phyloP scores from a whole-genome alignment of 2,888 invertebrate species.

The Prosapia bicincta region DNA sequence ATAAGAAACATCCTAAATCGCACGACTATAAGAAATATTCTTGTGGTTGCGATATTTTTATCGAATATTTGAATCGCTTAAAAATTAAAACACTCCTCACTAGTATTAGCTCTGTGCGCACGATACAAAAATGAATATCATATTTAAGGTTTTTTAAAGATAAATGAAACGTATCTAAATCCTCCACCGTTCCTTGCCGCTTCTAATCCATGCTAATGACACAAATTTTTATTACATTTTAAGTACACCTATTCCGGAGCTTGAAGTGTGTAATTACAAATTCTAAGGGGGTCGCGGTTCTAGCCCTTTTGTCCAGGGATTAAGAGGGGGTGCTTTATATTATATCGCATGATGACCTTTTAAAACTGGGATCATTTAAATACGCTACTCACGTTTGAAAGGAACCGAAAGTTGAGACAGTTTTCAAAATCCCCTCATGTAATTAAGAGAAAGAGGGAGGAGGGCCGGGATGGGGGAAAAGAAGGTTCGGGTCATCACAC shows the following conservation, averaged over 20 bases:
- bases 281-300: constrained; percentile 14
- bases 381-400: constrained; percentile 31
- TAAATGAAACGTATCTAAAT: not conserved
- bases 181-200: not conserved
- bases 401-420: constrained; percentile 29
- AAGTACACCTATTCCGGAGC: constrained; percentile 27
- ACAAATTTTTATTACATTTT: constrained; percentile 33
- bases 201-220: constrained; percentile 18
- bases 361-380: constrained; percentile 29
- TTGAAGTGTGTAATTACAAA: constrained; percentile 26
- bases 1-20: too few species aligned
- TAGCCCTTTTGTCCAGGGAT: not conserved
- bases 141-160: not conserved
- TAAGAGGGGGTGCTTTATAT: constrained; percentile 9
- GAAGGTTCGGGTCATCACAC: not conserved
- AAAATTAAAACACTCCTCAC: too few species aligned
- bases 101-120: too few species aligned
- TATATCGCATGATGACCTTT: constrained; percentile 30
- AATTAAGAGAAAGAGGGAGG: not conserved
- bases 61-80: too few species aligned
- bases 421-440: constrained; percentile 27
- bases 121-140: too few species aligned
- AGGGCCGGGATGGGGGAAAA: not conserved
- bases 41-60: too few species aligned
- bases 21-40: too few species aligned